Evolutionary conservation across 2,113 vertebrate genomes (phyloP).

Genomic region (Geococcyx californianus): DNA sequence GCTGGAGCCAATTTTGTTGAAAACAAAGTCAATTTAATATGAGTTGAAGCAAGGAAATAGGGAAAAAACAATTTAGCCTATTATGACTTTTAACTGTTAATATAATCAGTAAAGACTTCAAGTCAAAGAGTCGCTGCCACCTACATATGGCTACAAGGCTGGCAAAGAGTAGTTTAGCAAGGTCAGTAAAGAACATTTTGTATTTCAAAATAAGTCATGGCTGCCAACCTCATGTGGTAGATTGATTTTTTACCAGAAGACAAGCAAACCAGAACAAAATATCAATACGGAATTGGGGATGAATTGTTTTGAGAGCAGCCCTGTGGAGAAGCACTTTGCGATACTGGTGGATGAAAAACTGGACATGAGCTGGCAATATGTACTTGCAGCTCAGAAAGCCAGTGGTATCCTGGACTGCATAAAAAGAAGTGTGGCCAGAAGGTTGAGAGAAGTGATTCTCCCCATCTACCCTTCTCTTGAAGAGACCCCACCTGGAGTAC

Average conservation of each 20-base stretch:
- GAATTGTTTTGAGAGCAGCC: background rate
- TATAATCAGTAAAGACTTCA: background rate
- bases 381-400: background rate
- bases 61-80: background rate
- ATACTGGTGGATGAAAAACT: background rate
- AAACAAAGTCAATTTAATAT: background rate
- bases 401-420: fast-evolving
- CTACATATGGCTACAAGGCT: background rate
- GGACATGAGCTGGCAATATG: background rate
- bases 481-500: background rate
- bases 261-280: background rate
- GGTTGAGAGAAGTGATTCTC: background rate
- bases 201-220: background rate
- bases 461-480: background rate
- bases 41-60: background rate
- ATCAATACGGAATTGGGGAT: background rate
- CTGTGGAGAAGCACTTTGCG: background rate
- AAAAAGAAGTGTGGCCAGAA: background rate
- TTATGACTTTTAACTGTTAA: background rate
- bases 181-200: background rate
- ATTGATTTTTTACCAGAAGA: background rate
- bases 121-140: background rate
- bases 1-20: background rate
- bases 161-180: background rate
- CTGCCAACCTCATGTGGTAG: background rate